Percentiles rank a stretch among this genome's conserved stretches.
Evolutionary conservation across 2,797 vertebrate genomes (phyloP).

Genomic region (Hipposideros larvatus): DNA sequence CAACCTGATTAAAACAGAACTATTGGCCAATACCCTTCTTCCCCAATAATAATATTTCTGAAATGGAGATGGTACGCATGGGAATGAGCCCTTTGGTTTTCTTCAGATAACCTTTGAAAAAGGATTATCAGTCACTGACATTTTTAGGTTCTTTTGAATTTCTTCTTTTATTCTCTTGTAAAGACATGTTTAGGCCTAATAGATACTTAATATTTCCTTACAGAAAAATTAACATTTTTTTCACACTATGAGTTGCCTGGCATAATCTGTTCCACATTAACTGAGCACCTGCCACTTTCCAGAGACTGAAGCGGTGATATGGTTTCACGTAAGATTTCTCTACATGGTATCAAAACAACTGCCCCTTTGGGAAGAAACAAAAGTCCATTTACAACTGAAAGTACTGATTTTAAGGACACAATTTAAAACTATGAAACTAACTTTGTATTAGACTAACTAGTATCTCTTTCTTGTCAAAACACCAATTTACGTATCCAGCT

Average conservation of each 20-base stretch:
- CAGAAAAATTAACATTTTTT: constrained; percentile 12
- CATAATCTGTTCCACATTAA: background rate
- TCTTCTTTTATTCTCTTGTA: constrained; percentile 31
- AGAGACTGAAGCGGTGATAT: background rate
- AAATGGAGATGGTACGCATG: background rate
- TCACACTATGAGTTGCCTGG: background rate
- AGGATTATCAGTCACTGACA: background rate
- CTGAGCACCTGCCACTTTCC: background rate
- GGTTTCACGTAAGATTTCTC: background rate
- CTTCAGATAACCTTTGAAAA: constrained; percentile 9
- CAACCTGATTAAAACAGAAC: background rate
- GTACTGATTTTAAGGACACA: background rate
- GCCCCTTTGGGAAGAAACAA: background rate
- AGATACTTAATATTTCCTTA: constrained; percentile 36
- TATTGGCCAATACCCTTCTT: background rate
- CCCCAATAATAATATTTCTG: background rate
- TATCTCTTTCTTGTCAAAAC: constrained; percentile 8
- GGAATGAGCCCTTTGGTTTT: background rate
- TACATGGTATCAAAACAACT: background rate
- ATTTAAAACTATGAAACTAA: constrained; percentile 37
- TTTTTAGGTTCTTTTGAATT: constrained; percentile 36
- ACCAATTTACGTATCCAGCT: background rate
- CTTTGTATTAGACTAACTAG: background rate
- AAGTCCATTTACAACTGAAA: constrained; percentile 17
- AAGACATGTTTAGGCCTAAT: background rate